Percentiles rank a stretch among this genome's conserved stretches.
These are phyloP conservation scores for Vanessa cardui DNA, from an alignment of 2,888 invertebrate genomes.

Conservation along the genomic window DNA sequence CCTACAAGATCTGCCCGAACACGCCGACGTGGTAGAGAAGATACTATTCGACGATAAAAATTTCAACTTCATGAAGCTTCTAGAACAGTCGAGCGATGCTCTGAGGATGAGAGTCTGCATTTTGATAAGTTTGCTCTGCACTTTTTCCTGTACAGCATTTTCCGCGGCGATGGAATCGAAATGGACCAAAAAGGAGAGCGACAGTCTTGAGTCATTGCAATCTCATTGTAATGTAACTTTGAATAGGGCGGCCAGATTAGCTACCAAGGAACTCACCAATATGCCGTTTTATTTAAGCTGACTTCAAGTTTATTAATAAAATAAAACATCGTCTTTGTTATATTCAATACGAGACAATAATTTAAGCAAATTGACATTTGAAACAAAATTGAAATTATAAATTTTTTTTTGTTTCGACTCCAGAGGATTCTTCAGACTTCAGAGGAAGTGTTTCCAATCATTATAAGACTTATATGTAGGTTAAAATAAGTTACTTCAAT, in stretches of 20 bases:
- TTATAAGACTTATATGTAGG: too few relatives aligned
- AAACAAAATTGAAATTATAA: too few relatives aligned
- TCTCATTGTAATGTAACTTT: slow-evolving; percentile 85
- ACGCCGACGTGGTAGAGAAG: slow-evolving; percentile 88
- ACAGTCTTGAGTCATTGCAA: slow-evolving; percentile 83
- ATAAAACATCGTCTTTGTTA: background rate
- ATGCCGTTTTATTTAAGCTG: slow-evolving; percentile 41
- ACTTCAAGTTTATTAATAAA: background rate
- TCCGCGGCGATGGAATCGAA: slow-evolving; percentile 78
- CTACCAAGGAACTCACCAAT: slow-evolving; percentile 80
- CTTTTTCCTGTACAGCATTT: slow-evolving; percentile 86
- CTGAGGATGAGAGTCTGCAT: slow-evolving; percentile 86
- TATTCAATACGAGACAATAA: too few relatives aligned
- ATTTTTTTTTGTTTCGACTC: too few relatives aligned
- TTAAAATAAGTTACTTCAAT: too few relatives aligned
- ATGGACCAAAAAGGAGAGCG: slow-evolving; percentile 84
- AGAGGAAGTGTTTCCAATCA: too few relatives aligned
- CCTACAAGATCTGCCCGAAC: slow-evolving; percentile 88
- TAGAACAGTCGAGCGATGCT: slow-evolving; percentile 82
- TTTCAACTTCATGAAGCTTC: slow-evolving; percentile 79
- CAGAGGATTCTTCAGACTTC: too few relatives aligned
- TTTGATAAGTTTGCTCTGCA: slow-evolving; percentile 86
- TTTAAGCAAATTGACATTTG: too few relatives aligned
- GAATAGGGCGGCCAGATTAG: slow-evolving; percentile 82
- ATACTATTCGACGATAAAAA: slow-evolving; percentile 83